Evolutionary conservation across 2,888 invertebrate species (phyloP).

Genomic region (Calliphora vomitoria): DNA sequence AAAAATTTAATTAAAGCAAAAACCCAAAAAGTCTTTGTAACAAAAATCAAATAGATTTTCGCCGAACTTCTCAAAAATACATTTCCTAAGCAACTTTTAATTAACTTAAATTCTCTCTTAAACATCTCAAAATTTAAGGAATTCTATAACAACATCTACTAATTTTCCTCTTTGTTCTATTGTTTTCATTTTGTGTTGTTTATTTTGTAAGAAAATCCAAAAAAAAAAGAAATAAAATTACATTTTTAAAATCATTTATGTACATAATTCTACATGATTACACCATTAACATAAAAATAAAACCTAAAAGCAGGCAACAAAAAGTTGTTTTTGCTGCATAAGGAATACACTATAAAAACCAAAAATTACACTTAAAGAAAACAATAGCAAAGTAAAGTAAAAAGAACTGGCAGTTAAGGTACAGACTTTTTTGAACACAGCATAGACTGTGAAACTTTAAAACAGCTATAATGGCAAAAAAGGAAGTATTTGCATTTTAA

Average conservation of each 20-base stretch:
- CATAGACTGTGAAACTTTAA: too few relatives aligned
- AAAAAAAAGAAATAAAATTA: slow-evolving; percentile 44
- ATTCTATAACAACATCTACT: neutral
- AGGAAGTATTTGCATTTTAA: slow-evolving; percentile 15
- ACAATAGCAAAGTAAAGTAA: slow-evolving; percentile 23
- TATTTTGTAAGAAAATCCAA: neutral
- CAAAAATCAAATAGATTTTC: neutral
- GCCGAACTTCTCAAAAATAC: too few relatives aligned
- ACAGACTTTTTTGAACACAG: too few relatives aligned
- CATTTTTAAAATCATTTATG: slow-evolving; percentile 59
- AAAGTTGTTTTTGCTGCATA: neutral
- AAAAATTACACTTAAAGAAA: slow-evolving; percentile 26
- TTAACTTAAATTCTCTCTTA: neutral
- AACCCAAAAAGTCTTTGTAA: neutral
- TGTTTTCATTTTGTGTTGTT: neutral
- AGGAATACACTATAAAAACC: slow-evolving; percentile 26
- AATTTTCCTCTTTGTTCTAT: neutral
- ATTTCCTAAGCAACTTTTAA: too few relatives aligned
- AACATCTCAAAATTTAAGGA: neutral
- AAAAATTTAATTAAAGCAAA: neutral
- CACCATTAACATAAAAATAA: slow-evolving; percentile 64
- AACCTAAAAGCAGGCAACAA: slow-evolving; percentile 34
- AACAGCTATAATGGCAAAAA: slow-evolving; percentile 33
- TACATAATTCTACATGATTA: slow-evolving; percentile 67
- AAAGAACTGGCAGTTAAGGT: neutral